Percentiles rank a stretch among this genome's conserved stretches.
Conservation (phyloP, 2,797 vertebrate genomes). For the Geotrypetes seraphini region DNA sequence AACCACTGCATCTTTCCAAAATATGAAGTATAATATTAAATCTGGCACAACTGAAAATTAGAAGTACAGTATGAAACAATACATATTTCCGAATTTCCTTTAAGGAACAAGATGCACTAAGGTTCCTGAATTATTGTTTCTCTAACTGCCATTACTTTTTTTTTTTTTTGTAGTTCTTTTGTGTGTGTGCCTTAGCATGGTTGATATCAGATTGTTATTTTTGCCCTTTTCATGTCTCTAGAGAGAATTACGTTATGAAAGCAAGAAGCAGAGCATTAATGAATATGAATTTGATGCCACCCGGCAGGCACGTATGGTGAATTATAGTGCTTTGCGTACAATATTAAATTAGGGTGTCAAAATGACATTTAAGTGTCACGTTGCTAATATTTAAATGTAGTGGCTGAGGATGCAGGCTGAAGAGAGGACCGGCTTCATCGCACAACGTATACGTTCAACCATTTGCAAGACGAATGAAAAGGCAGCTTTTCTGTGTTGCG, state of each 20-base stretch:
- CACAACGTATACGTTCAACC: neutral
- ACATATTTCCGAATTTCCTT: neutral
- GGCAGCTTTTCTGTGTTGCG: too few species aligned
- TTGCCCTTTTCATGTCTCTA: neutral
- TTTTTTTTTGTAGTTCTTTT: neutral
- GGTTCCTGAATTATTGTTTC: conserved; percentile 3
- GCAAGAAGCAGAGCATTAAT: neutral
- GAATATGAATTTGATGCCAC: conserved; percentile 13
- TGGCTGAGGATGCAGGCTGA: neutral
- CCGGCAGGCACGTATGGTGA: conserved; percentile 1
- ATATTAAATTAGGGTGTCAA: conserved; percentile 9
- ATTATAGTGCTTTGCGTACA: conserved; percentile 7
- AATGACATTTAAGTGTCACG: conserved; percentile 5
- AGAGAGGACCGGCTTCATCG: conserved; percentile 5
- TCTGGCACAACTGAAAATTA: neutral
- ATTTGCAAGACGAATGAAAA: conserved; percentile 10
- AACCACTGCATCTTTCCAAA: neutral
- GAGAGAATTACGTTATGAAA: neutral
- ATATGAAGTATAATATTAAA: neutral
- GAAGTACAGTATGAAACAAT: neutral
- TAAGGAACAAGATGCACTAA: neutral
- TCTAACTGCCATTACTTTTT: neutral
- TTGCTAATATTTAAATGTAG: conserved; percentile 4
- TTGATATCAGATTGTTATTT: conserved; percentile 5
- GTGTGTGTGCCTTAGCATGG: neutral